Evolutionary conservation across 2,797 vertebrate genomes (phyloP).

Genomic region (Falco biarmicus): DNA sequence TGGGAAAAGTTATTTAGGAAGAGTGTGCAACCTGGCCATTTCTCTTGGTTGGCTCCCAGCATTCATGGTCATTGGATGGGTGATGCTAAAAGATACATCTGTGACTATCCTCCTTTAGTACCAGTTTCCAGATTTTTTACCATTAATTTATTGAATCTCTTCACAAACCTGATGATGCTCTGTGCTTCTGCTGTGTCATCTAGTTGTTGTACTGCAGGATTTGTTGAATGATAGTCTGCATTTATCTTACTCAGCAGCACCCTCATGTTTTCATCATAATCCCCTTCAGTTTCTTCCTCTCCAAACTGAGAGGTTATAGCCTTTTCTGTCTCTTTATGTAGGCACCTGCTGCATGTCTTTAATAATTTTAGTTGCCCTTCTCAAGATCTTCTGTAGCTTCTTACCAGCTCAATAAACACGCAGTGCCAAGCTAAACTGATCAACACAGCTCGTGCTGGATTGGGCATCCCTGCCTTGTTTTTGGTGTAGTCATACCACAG

Average conservation of each 20-base stretch:
- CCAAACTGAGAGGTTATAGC: not conserved
- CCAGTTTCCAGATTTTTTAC: not conserved
- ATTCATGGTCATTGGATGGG: not conserved
- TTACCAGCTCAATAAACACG: not conserved
- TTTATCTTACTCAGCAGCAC: not conserved
- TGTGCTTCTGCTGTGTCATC: not conserved
- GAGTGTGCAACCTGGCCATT: not conserved
- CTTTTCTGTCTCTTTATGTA: not conserved
- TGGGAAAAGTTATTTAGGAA: not conserved
- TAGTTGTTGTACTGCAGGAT: not conserved
- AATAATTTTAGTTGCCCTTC: not conserved
- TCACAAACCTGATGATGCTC: not conserved
- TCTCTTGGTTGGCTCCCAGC: not conserved
- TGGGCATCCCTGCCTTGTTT: not conserved
- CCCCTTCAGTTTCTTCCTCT: not conserved
- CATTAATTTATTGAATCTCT: not conserved
- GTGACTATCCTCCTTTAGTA: not conserved
- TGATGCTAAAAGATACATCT: not conserved
- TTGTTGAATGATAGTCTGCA: not conserved
- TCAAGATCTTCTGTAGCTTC: not conserved
- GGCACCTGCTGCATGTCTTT: not conserved
- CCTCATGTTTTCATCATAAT: not conserved
- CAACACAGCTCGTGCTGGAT: not conserved
- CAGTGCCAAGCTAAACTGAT: not conserved
- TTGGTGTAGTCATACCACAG: not conserved